Evolutionary conservation across 2,888 invertebrate genomes (phyloP).

Genomic region (Philonicus albiceps): DNA sequence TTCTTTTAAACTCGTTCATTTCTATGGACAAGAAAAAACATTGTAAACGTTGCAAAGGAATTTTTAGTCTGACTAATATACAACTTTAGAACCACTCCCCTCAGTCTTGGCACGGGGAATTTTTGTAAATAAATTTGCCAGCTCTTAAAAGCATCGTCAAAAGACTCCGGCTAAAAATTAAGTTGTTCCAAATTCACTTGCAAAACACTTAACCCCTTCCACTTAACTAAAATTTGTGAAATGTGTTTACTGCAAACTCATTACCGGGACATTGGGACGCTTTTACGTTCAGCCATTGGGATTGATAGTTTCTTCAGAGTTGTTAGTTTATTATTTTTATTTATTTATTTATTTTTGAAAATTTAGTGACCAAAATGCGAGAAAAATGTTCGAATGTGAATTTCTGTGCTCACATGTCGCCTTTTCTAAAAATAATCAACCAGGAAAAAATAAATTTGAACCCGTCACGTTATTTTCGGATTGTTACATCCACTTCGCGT

Average conservation of each 20-base stretch:
- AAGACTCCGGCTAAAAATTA: neutral
- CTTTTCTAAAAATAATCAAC: neutral
- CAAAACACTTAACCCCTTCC: neutral
- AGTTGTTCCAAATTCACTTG: neutral
- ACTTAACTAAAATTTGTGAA: neutral
- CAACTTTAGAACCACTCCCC: neutral
- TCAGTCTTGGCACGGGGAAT: neutral
- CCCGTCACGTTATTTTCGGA: conserved; percentile 13
- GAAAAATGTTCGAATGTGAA: neutral
- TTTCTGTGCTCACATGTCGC: conserved; percentile 4
- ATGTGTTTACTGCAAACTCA: neutral
- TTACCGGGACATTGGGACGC: neutral
- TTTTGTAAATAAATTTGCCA: neutral
- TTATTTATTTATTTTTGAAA: neutral
- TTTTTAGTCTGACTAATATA: neutral
- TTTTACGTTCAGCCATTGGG: neutral
- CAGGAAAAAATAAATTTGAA: conserved; percentile 26
- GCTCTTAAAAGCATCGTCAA: neutral
- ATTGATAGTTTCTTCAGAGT: neutral
- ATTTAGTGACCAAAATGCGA: neutral
- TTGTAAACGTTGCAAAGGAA: neutral
- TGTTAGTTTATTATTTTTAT: neutral
- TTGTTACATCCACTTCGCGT: neutral
- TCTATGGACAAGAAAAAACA: neutral
- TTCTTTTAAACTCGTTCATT: neutral